Evolutionary conservation across 1,140 invertebrate species (phyloP).

Genomic region (Platorchestia sp.): DNA sequence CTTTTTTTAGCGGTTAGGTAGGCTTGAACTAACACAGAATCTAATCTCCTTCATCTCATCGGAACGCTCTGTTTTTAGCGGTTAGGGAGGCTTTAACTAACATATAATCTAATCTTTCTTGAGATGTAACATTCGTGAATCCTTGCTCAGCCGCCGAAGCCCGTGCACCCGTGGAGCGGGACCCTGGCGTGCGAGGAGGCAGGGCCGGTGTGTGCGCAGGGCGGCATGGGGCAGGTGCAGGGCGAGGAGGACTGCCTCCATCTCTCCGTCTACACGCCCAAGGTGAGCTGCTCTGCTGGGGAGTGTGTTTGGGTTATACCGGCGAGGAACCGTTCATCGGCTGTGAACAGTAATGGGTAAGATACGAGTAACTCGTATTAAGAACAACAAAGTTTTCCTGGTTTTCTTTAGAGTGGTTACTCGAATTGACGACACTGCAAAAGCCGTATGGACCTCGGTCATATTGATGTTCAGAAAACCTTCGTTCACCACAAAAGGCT

Average conservation of each 20-base stretch:
- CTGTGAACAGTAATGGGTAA: background rate
- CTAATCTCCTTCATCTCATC: too few species aligned
- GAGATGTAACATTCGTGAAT: background rate
- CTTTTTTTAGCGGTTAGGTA: too few species aligned
- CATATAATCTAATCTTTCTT: background rate
- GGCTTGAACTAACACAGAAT: too few species aligned
- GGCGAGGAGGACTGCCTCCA: constrained; percentile 58
- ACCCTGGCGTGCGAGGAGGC: background rate
- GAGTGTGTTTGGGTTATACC: background rate
- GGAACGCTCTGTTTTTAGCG: too few species aligned
- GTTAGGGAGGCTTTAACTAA: too few species aligned
- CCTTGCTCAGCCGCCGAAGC: constrained; percentile 50
- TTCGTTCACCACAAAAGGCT: too few species aligned
- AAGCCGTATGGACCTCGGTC: too few species aligned
- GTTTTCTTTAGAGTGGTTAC: too few species aligned
- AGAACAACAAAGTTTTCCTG: too few species aligned
- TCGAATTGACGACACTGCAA: too few species aligned
- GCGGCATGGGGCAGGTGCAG: constrained; percentile 40
- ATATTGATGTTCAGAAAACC: too few species aligned
- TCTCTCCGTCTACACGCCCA: constrained; percentile 55
- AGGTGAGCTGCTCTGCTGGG: background rate
- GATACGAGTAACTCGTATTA: too few species aligned
- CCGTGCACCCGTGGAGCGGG: constrained; percentile 9
- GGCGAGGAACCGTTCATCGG: background rate
- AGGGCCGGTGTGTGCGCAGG: constrained; percentile 52